Evolutionary conservation across 2,113 vertebrate genomes (phyloP), one percentile per base, ranked within the genome.

Genomic region (Micronycteris hirsuta): DNA sequence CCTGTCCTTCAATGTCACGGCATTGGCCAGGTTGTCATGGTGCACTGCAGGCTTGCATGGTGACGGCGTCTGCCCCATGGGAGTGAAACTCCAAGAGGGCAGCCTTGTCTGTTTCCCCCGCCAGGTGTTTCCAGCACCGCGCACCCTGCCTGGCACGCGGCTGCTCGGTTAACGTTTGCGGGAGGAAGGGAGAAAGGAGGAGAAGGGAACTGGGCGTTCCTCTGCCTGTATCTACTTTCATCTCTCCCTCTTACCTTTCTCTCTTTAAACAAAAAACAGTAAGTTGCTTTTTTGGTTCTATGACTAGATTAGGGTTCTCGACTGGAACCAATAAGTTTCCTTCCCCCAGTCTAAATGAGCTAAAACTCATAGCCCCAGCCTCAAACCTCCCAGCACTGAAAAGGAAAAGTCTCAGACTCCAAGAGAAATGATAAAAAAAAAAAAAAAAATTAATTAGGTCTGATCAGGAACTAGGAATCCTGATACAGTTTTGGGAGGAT

Each of bases 21-120:
- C 3, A 2, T 71, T n/a, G 7, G 16, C 63, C 4, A 0, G 31
- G 13, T 22, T 22, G 20, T 73, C 41, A 7, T 2, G 26, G 4
- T 31, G 65, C 19, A 14, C 36, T 5, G 3, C 0, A 4, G 22
- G 47, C 54, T 49, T 31, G 1, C 16, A 22, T 43, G 65, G 5
- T 1, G 4, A 38, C 0, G 0, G 31, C 41, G 84, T 67, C 80
- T 86, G 47, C 52, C 56, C 65, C 26, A 0, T 6, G 11, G 47
- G 20, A 33, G 0, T 10, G 7, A 61, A 33, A 33, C 67, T 43
- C 24, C 9, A 14, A 9, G 47, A 36, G 47, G 10, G 1, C 41
- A 15, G 22, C 58, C 3, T 14, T 33, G 38, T 24, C 84, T 74
- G 12, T 22, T n/a, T 58, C n/a, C 11, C 16, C 31, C 7, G 2